Evolutionary conservation across 2,888 invertebrate genomes (phyloP).

Genomic region (Abscondita cerata): DNA sequence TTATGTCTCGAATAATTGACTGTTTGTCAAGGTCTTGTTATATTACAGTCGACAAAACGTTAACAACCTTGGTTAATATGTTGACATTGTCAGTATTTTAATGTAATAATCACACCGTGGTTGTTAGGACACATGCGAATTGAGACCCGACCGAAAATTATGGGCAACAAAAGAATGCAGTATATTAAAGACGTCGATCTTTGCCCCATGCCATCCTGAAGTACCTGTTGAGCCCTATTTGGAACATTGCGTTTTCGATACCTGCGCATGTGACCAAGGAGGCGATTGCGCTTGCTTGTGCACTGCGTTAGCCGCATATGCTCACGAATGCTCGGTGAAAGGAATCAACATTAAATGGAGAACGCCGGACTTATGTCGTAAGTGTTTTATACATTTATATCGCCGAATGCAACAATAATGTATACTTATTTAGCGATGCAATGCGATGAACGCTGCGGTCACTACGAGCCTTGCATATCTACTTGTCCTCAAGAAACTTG

Average conservation of each 20-base stretch:
- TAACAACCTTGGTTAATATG: too few relatives aligned
- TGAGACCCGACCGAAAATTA: conserved; percentile 76
- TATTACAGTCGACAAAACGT: too few relatives aligned
- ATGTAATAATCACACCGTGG: too few relatives aligned
- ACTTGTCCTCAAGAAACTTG: conserved; percentile 86
- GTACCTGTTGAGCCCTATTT: conserved; percentile 76
- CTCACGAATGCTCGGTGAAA: conserved; percentile 78
- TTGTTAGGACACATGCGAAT: conserved; percentile 79
- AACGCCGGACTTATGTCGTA: conserved; percentile 81
- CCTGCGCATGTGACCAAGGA: conserved; percentile 90
- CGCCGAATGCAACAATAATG: background rate
- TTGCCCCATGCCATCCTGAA: conserved; percentile 80
- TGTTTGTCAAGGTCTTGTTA: too few relatives aligned
- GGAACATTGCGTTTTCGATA: conserved; percentile 81
- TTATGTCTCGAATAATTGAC: too few relatives aligned
- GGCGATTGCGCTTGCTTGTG: conserved; percentile 91
- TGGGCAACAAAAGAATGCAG: conserved; percentile 84
- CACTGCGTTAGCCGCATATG: conserved; percentile 87
- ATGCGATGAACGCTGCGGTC: conserved; percentile 81
- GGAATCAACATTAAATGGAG: conserved; percentile 86
- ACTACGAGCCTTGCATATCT: conserved; percentile 81
- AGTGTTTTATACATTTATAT: conserved; percentile 56
- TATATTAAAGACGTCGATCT: conserved; percentile 74
- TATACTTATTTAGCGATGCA: conserved; percentile 73
- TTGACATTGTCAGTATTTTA: too few relatives aligned